Conservation (phyloP, 2,113 vertebrate genomes). For the Megaleporinus macrocephalus region DNA sequence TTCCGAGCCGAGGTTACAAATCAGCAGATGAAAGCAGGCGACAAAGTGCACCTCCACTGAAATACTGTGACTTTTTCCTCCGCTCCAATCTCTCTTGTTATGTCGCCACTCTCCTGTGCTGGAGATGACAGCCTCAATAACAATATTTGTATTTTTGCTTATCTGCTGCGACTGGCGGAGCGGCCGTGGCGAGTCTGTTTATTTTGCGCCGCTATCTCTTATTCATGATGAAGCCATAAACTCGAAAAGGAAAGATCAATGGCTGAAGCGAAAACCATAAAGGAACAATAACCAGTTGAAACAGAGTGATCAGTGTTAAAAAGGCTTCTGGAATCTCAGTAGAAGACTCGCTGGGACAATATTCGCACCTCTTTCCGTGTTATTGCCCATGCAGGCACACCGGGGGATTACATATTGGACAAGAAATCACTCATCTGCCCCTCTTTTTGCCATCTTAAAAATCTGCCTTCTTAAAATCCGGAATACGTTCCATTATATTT, state of each 20-base stretch:
- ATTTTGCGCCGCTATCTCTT: slow-evolving; percentile 26
- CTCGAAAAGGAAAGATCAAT: background rate
- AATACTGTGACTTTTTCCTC: slow-evolving; percentile 63
- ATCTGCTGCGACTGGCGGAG: background rate
- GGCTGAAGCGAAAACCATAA: slow-evolving; percentile 2
- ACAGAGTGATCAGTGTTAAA: background rate
- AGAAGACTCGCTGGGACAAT: background rate
- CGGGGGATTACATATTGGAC: no score
- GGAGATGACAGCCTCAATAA: slow-evolving; percentile 45
- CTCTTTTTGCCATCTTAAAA: no score
- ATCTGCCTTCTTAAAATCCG: no score
- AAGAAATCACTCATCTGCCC: background rate
- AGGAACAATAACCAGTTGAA: background rate
- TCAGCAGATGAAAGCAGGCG: slow-evolving; percentile 65
- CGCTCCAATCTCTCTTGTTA: slow-evolving; percentile 58
- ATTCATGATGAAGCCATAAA: slow-evolving; percentile 17
- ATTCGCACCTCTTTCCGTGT: background rate
- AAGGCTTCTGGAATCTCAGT: background rate
- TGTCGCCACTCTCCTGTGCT: slow-evolving; percentile 43
- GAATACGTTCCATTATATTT: no score
- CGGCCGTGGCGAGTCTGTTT: background rate
- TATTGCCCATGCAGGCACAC: background rate
- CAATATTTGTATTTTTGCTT: slow-evolving; percentile 43
- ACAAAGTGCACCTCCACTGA: slow-evolving; percentile 60
- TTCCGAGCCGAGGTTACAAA: slow-evolving; percentile 67